phyloP scores from a whole-genome alignment of 2,888 invertebrate species.

The Melanophora roralis region DNA sequence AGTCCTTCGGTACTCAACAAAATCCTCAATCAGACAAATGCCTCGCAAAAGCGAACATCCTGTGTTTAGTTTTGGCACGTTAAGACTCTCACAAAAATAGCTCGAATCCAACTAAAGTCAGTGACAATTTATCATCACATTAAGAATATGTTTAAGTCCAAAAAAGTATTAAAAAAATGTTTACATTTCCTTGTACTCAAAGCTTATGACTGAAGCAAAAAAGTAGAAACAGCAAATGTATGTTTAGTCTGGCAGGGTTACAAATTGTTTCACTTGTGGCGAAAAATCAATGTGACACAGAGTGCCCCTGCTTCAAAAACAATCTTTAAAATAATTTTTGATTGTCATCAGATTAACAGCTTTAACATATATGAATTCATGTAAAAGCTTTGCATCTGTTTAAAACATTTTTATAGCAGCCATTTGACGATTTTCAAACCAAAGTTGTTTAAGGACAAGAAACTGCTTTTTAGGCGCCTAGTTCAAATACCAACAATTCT shows the following conservation, averaged over 20 bases:
- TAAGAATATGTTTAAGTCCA: background rate
- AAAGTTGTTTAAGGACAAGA: constrained; percentile 50
- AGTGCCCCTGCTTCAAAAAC: constrained; percentile 58
- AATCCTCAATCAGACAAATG: constrained; percentile 65
- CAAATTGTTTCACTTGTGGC: constrained; percentile 64
- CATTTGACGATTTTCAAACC: constrained; percentile 67
- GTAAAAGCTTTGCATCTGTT: constrained; percentile 59
- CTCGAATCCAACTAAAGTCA: constrained; percentile 71
- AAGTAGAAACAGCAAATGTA: constrained; percentile 16
- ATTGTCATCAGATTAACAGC: constrained; percentile 60
- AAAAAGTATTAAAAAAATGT: background rate
- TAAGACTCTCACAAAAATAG: constrained; percentile 74
- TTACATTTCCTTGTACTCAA: constrained; percentile 15
- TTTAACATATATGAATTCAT: constrained; percentile 16
- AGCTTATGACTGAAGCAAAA: background rate
- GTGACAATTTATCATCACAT: constrained; percentile 72
- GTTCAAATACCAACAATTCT: too few species aligned
- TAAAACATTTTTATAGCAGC: constrained; percentile 62
- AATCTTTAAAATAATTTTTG: constrained; percentile 6
- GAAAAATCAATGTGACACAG: constrained; percentile 61
- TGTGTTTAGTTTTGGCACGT: constrained; percentile 61
- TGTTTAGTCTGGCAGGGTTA: constrained; percentile 63
- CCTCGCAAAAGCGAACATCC: constrained; percentile 67
- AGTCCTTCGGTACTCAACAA: too few species aligned
- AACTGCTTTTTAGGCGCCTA: constrained; percentile 48